Conservation (phyloP, 1,140 invertebrate species). For the Drosophila tsacasi region DNA sequence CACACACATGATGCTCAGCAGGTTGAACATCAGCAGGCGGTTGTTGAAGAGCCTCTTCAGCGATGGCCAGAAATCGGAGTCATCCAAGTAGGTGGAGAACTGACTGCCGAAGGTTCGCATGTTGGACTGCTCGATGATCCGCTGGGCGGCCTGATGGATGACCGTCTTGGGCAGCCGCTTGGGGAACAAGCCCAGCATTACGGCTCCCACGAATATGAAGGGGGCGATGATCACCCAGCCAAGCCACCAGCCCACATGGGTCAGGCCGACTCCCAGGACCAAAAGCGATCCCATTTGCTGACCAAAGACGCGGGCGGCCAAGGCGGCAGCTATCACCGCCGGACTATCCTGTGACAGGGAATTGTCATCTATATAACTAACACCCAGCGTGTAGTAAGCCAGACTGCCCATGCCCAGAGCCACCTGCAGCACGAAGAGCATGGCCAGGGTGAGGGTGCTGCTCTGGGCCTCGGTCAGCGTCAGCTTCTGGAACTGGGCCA, state of each 20-base stretch:
- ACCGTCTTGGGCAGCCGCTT: constrained; percentile 86
- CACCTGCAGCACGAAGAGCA: constrained; percentile 88
- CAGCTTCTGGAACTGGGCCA: constrained; percentile 68
- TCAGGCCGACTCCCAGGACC: constrained; percentile 69
- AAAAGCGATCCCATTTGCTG: constrained; percentile 81
- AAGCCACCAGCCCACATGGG: constrained; percentile 84
- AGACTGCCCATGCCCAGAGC: constrained; percentile 87
- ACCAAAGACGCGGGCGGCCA: constrained; percentile 76
- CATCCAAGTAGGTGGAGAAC: constrained; percentile 76
- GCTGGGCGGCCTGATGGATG: constrained; percentile 87
- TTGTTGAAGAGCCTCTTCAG: constrained; percentile 87
- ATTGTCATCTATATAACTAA: constrained; percentile 90
- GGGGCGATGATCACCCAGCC: constrained; percentile 88
- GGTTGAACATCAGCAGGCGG: constrained; percentile 87
- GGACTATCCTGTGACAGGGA: constrained; percentile 87
- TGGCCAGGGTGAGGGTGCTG: constrained; percentile 80
- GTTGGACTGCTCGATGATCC: constrained; percentile 79
- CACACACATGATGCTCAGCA: constrained; percentile 87
- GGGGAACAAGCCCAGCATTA: constrained; percentile 87
- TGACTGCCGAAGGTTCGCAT: constrained; percentile 67
- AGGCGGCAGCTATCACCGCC: constrained; percentile 62
- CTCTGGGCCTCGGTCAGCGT: constrained; percentile 63
- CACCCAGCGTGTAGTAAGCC: constrained; percentile 88
- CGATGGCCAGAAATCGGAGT: constrained; percentile 86
- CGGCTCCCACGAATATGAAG: constrained; percentile 86